phyloP scores from a whole-genome alignment of 1,140 invertebrate genomes.

The Acromyrmex charruanus region DNA sequence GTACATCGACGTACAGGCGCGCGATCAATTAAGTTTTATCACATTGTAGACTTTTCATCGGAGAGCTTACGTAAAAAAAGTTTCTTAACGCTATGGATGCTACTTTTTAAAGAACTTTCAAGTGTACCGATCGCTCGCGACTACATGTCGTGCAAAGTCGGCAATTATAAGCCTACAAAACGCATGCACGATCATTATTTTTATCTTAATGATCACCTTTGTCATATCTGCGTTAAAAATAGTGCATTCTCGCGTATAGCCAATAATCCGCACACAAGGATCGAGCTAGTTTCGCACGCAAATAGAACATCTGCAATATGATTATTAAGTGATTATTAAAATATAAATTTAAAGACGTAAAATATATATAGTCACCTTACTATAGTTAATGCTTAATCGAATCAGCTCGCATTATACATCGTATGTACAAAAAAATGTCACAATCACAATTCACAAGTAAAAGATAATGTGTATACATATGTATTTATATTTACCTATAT shows the following conservation, averaged over 20 bases:
- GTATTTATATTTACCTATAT: constrained; percentile 55
- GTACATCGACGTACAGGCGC: constrained; percentile 50
- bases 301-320: constrained; percentile 25
- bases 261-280: constrained; percentile 19
- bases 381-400: constrained; percentile 42
- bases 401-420: constrained; percentile 44
- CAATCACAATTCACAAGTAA: constrained; percentile 76
- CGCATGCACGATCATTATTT: constrained; percentile 10
- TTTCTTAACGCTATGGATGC: constrained; percentile 26
- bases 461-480: constrained; percentile 68
- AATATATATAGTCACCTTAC: constrained; percentile 52
- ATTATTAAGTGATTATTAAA: constrained; percentile 76
- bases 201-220: constrained; percentile 8
- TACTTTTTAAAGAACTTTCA: constrained; percentile 51
- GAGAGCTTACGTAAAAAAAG: constrained; percentile 52
- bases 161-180: neutral
- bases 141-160: neutral
- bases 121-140: constrained; percentile 3
- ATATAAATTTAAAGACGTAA: constrained; percentile 73
- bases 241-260: constrained; percentile 3
- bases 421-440: constrained; percentile 76
- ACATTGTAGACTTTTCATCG: constrained; percentile 72
- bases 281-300: constrained; percentile 12
- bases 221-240: constrained; percentile 23
- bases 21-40: constrained; percentile 69